Evolutionary conservation across 2,888 invertebrate genomes (phyloP).

Genomic region (Drosophila villosipedis): DNA sequence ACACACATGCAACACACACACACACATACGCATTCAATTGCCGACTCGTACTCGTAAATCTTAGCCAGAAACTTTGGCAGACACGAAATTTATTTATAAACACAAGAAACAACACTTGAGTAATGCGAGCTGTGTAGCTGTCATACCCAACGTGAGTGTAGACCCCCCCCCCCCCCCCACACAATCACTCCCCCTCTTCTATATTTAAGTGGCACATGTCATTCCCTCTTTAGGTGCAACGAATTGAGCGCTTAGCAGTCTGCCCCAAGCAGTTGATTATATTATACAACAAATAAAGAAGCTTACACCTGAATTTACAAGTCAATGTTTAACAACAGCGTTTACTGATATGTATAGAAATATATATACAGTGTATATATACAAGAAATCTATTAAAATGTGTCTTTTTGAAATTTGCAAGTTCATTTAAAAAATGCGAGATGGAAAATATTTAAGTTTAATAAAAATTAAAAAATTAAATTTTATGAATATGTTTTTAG

Average conservation of each 20-base stretch:
- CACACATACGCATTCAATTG: slow-evolving; percentile 37
- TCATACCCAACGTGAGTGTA: slow-evolving; percentile 31
- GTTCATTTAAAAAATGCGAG: background rate
- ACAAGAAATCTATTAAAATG: background rate
- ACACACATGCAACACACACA: slow-evolving; percentile 20
- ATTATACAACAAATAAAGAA: background rate
- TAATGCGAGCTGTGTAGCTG: slow-evolving; percentile 56
- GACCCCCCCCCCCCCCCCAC: background rate
- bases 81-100: slow-evolving; percentile 73
- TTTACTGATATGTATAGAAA: background rate
- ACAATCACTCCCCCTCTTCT: background rate
- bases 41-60: slow-evolving; percentile 61
- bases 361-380: background rate
- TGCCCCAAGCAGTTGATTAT: background rate
- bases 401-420: background rate
- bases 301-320: slow-evolving; percentile 2
- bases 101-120: slow-evolving; percentile 61
- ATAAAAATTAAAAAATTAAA: background rate
- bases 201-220: slow-evolving; percentile 18
- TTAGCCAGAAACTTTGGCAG: slow-evolving; percentile 72
- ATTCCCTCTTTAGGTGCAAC: slow-evolving; percentile 10
- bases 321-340: background rate
- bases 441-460: background rate
- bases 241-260: slow-evolving; percentile 8
- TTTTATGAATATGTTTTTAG: background rate